These are phyloP conservation scores for Natrix natrix DNA, from an alignment of 2,797 vertebrate genomes.

Conservation along the genomic window DNA sequence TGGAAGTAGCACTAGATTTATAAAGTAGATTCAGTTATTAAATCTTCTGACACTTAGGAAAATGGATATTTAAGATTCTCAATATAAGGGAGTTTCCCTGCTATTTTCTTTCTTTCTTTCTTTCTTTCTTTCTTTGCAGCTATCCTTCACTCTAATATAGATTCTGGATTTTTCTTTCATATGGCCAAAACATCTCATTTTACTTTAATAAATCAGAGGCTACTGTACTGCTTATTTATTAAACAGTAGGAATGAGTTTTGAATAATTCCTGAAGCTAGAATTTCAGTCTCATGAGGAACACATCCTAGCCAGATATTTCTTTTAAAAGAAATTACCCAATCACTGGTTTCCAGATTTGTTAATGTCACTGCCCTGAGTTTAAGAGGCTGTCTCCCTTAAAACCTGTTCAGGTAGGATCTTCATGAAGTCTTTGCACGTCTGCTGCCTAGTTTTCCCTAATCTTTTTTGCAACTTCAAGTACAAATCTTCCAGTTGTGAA, in stretches of 20 bases:
- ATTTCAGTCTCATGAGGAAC: not conserved
- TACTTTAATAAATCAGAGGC: not conserved
- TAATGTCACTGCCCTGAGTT: not conserved
- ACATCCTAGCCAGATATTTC: not conserved
- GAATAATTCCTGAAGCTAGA: not conserved
- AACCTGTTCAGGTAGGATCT: not conserved
- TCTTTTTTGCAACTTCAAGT: not conserved
- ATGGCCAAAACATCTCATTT: not conserved
- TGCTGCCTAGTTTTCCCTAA: not conserved
- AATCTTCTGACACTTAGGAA: not conserved
- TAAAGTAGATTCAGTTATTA: not conserved
- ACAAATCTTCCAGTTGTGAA: not conserved
- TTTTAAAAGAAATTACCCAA: not conserved
- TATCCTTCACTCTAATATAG: not conserved
- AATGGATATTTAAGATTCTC: not conserved
- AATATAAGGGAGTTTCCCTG: not conserved
- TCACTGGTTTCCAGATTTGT: not conserved
- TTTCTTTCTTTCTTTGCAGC: not conserved
- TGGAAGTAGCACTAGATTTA: not conserved
- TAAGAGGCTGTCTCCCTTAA: not conserved
- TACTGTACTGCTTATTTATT: not conserved
- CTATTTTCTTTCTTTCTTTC: not conserved
- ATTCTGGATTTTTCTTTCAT: not conserved
- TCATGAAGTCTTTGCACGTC: not conserved
- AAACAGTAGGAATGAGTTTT: not conserved